Conservation (phyloP, 1,140 invertebrate genomes). For the Pararge aegeria region DNA sequence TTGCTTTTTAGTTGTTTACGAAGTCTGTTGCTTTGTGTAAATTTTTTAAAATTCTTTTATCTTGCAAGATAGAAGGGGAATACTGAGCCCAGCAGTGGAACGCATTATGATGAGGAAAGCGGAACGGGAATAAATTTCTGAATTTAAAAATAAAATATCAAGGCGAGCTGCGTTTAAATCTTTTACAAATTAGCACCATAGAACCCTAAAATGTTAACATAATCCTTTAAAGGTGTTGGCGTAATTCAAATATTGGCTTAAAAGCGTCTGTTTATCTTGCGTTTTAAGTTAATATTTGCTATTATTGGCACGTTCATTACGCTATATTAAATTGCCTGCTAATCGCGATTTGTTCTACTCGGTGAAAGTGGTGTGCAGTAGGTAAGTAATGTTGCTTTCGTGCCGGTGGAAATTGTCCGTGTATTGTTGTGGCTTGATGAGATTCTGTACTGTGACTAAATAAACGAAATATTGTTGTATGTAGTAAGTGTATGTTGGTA, state of each 20-base stretch:
- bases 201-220: neutral
- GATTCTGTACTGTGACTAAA: slow-evolving; percentile 25
- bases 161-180: too few relatives aligned
- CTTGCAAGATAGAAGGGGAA: too few relatives aligned
- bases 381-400: slow-evolving; percentile 27
- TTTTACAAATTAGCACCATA: neutral
- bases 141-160: too few relatives aligned
- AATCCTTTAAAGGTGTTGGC: neutral
- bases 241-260: slow-evolving; percentile 6
- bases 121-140: too few relatives aligned
- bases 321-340: slow-evolving; percentile 28
- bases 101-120: too few relatives aligned
- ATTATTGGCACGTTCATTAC: slow-evolving; percentile 13
- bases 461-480: slow-evolving; percentile 17
- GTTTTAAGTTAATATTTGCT: neutral
- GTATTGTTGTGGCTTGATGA: slow-evolving; percentile 34
- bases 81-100: too few relatives aligned
- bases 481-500: neutral
- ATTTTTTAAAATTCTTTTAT: too few relatives aligned
- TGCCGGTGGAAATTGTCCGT: slow-evolving; percentile 30
- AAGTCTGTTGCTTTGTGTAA: too few relatives aligned
- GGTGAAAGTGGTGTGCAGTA: slow-evolving; percentile 32
- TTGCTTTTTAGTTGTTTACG: too few relatives aligned
- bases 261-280: slow-evolving; percentile 5
- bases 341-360: slow-evolving; percentile 33